A percentile compares a stretch with the other conserved stretches of the same genome.
These are phyloP conservation scores for Rhagonycha fulva DNA, from an alignment of 2,888 invertebrate species.

Conservation along the genomic window DNA sequence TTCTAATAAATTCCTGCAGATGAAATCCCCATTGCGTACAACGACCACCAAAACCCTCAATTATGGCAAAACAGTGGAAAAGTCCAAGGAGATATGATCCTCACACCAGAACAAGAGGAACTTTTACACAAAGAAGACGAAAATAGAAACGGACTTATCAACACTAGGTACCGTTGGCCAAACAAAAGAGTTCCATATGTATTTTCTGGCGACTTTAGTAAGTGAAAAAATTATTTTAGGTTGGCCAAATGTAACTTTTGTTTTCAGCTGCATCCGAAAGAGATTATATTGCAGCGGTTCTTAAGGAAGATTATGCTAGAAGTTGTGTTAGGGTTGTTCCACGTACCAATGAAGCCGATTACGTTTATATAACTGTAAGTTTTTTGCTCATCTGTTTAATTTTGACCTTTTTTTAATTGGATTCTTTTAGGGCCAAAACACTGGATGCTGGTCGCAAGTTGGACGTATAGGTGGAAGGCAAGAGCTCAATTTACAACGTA, in stretches of 20 bases:
- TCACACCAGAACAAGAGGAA: background rate
- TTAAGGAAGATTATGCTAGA: background rate
- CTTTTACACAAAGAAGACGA: too few species aligned
- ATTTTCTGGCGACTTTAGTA: background rate
- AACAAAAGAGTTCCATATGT: background rate
- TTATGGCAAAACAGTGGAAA: constrained; percentile 19
- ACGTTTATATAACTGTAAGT: constrained; percentile 4
- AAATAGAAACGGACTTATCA: background rate
- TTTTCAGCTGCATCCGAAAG: background rate
- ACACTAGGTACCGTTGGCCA: background rate
- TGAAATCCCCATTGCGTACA: background rate
- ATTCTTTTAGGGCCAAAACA: constrained; percentile 3
- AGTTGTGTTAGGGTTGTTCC: background rate
- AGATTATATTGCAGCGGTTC: background rate
- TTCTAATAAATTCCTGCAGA: background rate
- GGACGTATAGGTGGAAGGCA: constrained; percentile 21
- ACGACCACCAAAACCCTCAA: background rate
- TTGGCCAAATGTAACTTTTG: background rate
- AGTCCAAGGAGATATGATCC: constrained; percentile 9
- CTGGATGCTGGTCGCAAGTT: constrained; percentile 24
- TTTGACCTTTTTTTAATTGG: background rate
- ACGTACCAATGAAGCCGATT: background rate
- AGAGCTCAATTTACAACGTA: constrained; percentile 39
- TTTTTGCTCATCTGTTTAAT: background rate
- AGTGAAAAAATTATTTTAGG: background rate